Evolutionary conservation across 2,797 vertebrate species (phyloP).

Genomic region (Telmatherina bonti): DNA sequence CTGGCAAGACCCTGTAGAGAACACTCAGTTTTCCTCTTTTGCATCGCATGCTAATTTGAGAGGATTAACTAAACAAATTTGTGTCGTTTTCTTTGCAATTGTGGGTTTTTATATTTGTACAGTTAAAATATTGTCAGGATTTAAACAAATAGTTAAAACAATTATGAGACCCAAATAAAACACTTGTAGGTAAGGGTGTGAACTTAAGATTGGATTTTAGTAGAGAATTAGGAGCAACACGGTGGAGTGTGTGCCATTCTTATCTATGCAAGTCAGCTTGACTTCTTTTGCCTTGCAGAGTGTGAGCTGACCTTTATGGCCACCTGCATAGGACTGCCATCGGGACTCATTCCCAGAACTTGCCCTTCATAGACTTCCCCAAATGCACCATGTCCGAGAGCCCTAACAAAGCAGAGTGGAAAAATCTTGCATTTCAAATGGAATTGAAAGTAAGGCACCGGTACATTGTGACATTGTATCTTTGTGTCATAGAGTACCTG

Average conservation of each 20-base stretch:
- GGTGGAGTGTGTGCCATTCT: slow-evolving; percentile 2
- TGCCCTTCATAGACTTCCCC: slow-evolving; percentile 94
- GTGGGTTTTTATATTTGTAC: background rate
- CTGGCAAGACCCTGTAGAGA: slow-evolving; percentile 15
- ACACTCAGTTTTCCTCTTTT: background rate
- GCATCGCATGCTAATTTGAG: background rate
- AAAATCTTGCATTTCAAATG: background rate
- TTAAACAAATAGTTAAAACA: background rate
- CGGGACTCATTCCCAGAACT: slow-evolving; percentile 87
- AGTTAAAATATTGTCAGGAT: background rate
- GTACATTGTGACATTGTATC: background rate
- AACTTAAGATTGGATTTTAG: background rate
- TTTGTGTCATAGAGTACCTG: slow-evolving; percentile 71
- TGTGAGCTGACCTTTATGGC: slow-evolving; percentile 90
- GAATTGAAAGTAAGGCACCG: background rate
- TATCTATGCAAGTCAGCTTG: slow-evolving; percentile 22
- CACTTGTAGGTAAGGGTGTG: background rate
- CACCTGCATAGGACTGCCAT: slow-evolving; percentile 89
- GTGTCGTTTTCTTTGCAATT: background rate
- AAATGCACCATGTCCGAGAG: slow-evolving; percentile 92
- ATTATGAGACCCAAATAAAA: background rate
- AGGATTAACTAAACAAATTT: background rate
- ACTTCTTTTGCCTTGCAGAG: slow-evolving; percentile 4
- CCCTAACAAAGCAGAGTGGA: slow-evolving; percentile 73
- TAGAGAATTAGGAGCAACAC: background rate